These are phyloP conservation scores for Latrodectus elegans DNA, from an alignment of 2,888 invertebrate species.

Conservation along the genomic window DNA sequence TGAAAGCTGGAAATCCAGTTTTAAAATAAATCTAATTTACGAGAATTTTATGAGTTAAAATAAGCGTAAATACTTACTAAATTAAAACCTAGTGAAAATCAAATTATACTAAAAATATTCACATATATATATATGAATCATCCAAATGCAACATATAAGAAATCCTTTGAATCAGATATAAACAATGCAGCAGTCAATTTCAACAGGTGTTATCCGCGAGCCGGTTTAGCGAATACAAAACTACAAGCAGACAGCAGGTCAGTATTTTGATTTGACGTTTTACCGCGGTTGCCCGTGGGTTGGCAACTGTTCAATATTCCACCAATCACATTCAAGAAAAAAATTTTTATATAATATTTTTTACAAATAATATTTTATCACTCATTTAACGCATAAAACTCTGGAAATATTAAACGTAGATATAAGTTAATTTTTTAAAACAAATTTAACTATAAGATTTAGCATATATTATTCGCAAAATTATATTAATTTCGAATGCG, in stretches of 20 bases:
- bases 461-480: too few species aligned
- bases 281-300: too few species aligned
- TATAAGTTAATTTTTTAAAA: not conserved
- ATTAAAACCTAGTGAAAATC: too few species aligned
- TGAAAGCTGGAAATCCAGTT: too few species aligned
- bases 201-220: slow-evolving; percentile 13
- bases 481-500: too few species aligned
- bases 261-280: not conserved
- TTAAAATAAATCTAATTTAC: too few species aligned
- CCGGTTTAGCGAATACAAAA: not conserved
- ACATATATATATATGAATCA: not conserved
- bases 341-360: not conserved
- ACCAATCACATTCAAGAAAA: not conserved
- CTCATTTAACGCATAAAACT: not conserved
- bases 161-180: not conserved
- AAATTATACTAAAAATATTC: not conserved
- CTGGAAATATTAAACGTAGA: not conserved
- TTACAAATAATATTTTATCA: too few species aligned
- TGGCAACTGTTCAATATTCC: not conserved
- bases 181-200: not conserved
- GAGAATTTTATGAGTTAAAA: too few species aligned
- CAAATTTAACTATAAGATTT: too few species aligned
- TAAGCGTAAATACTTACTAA: too few species aligned
- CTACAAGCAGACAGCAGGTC: not conserved
- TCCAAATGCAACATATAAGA: not conserved